A percentile compares a stretch with the other conserved stretches of the same genome.
Evolutionary conservation across 2,797 vertebrate genomes (phyloP).

Genomic region (Rhabdophis nuchalis): DNA sequence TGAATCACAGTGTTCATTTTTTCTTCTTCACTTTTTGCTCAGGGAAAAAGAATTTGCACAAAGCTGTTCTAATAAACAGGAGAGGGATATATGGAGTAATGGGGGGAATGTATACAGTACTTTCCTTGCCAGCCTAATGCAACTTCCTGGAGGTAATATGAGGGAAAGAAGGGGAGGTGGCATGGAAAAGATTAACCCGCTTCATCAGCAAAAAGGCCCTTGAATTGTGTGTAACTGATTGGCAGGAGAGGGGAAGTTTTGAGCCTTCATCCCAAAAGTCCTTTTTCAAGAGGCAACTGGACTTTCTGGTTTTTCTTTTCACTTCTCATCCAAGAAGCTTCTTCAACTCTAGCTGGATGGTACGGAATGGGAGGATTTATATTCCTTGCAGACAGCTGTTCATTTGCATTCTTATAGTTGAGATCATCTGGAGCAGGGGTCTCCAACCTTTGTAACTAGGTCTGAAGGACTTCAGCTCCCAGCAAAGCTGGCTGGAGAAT

Average conservation of each 20-base stretch:
- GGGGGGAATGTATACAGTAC: not conserved
- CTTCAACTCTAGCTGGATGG: too few relatives aligned
- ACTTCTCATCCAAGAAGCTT: too few relatives aligned
- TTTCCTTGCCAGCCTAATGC: not conserved
- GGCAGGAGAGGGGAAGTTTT: not conserved
- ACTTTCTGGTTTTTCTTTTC: too few relatives aligned
- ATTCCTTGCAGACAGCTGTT: too few relatives aligned
- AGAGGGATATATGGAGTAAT: too few relatives aligned
- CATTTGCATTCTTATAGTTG: too few relatives aligned
- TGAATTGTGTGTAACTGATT: not conserved
- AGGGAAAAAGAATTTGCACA: not conserved
- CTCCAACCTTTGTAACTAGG: too few relatives aligned
- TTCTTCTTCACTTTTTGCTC: not conserved
- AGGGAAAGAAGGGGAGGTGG: not conserved
- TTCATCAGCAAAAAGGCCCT: not conserved
- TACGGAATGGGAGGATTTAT: too few relatives aligned
- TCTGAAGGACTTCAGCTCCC: too few relatives aligned
- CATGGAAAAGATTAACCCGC: not conserved
- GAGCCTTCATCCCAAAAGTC: not conserved
- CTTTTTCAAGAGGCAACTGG: too few relatives aligned
- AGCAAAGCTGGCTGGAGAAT: too few relatives aligned
- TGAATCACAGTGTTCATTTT: not conserved
- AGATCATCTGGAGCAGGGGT: too few relatives aligned
- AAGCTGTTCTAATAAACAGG: not conserved
- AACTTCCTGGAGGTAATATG: not conserved